Conservation (phyloP, 2,888 invertebrate species). For the Zele albiditarsus region DNA sequence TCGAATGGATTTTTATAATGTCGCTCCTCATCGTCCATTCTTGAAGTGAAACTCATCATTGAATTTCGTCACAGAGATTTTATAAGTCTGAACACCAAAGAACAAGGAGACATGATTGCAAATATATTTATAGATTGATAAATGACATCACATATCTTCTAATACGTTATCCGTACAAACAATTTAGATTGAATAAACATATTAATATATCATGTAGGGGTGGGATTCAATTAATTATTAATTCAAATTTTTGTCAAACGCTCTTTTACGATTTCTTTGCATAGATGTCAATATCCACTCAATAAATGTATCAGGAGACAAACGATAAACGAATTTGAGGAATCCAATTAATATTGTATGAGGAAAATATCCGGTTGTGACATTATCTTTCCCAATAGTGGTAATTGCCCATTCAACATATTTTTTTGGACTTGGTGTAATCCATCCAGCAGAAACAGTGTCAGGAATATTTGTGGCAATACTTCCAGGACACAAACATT, state of each 20-base stretch:
- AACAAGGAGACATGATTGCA: not conserved
- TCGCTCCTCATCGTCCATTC: slow-evolving; percentile 46
- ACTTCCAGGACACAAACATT: slow-evolving; percentile 88
- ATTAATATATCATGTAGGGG: too few species aligned
- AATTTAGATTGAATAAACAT: too few species aligned
- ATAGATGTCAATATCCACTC: slow-evolving; percentile 57
- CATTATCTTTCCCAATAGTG: slow-evolving; percentile 79
- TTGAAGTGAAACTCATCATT: slow-evolving; percentile 4
- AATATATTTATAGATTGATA: not conserved
- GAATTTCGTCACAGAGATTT: not conserved
- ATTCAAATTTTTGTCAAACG: slow-evolving; percentile 59
- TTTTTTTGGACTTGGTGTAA: slow-evolving; percentile 81
- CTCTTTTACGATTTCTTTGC: slow-evolving; percentile 58
- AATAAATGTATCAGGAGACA: slow-evolving; percentile 55
- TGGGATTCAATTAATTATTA: slow-evolving; percentile 17
- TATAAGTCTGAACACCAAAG: not conserved
- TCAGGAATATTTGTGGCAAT: slow-evolving; percentile 91
- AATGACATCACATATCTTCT: not conserved
- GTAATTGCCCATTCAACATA: slow-evolving; percentile 82
- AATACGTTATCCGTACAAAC: not conserved
- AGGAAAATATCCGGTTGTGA: slow-evolving; percentile 83
- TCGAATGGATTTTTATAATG: slow-evolving; percentile 55
- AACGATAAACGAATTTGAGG: slow-evolving; percentile 63
- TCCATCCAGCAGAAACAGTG: slow-evolving; percentile 77
- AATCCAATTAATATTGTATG: slow-evolving; percentile 77